Conservation (phyloP, 2,888 invertebrate species). For the Sesia bembeciformis region DNA sequence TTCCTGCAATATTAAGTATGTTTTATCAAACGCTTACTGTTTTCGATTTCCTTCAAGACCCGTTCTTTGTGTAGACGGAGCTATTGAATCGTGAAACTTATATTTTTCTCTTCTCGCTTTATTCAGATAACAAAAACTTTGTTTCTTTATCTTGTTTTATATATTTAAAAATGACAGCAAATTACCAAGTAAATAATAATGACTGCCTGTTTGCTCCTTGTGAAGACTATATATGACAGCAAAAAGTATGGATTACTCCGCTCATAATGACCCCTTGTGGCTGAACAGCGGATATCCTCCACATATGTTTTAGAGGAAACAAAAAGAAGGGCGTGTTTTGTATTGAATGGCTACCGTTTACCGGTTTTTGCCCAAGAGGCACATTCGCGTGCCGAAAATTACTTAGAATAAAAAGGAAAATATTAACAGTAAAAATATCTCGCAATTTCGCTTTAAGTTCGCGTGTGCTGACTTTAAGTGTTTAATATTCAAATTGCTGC, state of each 20-base stretch:
- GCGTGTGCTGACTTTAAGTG: slow-evolving; percentile 3
- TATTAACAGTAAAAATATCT: slow-evolving; percentile 17
- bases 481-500: neutral
- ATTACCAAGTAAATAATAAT: neutral
- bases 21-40: too few relatives aligned
- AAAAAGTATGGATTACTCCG: slow-evolving; percentile 41
- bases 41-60: too few relatives aligned
- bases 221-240: neutral
- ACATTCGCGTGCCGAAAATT: slow-evolving; percentile 64
- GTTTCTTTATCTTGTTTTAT: too few relatives aligned
- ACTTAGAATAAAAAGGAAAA: slow-evolving; percentile 26
- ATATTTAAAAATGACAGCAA: too few relatives aligned
- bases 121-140: too few relatives aligned
- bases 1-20: too few relatives aligned
- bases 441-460: slow-evolving; percentile 6
- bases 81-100: too few relatives aligned
- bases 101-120: too few relatives aligned
- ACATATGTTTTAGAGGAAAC: slow-evolving; percentile 48
- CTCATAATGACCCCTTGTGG: slow-evolving; percentile 52
- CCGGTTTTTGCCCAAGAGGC: slow-evolving; percentile 28
- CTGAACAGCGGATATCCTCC: slow-evolving; percentile 61
- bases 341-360: slow-evolving; percentile 51
- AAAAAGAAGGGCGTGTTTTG: slow-evolving; percentile 29
- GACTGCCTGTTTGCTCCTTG: neutral
- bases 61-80: too few relatives aligned